A percentile compares a stretch with the other conserved stretches of the same genome.
Evolutionary conservation across 1,140 invertebrate genomes (phyloP).

Genomic region (Arctopsyche grandis): DNA sequence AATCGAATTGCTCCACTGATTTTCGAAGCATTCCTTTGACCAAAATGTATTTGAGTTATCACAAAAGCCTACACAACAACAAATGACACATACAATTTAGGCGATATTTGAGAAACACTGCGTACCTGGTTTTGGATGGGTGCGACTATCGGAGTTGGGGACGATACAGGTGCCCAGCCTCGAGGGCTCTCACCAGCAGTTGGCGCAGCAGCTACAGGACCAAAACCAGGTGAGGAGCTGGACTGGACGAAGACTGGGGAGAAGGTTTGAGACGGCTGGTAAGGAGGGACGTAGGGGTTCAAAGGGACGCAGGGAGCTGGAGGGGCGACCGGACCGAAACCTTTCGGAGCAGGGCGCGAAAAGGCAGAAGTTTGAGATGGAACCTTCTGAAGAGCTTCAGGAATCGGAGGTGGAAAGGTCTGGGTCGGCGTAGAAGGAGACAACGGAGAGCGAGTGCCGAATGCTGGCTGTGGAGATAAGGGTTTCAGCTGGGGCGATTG

Average conservation of each 20-base stretch:
- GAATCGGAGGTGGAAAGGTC: slow-evolving; percentile 51
- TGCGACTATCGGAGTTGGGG: slow-evolving; percentile 42
- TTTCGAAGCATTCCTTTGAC: slow-evolving; percentile 19
- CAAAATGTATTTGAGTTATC: slow-evolving; percentile 24
- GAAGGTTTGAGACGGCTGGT: slow-evolving; percentile 4
- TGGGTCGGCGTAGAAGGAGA: slow-evolving; percentile 46
- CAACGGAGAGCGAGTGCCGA: slow-evolving; percentile 20
- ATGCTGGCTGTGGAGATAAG: slow-evolving; percentile 39
- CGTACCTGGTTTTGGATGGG: slow-evolving; percentile 52
- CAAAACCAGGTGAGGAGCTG: slow-evolving; percentile 4
- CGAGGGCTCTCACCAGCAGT: slow-evolving; percentile 21
- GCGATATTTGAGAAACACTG: slow-evolving; percentile 52
- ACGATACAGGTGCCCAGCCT: slow-evolving; percentile 45
- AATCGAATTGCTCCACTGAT: slow-evolving; percentile 41
- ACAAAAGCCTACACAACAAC: slow-evolving; percentile 49
- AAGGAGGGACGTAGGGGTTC: not conserved
- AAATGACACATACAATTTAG: slow-evolving; percentile 29
- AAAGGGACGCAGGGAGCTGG: not conserved
- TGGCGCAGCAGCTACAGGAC: slow-evolving; percentile 30
- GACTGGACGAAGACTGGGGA: slow-evolving; percentile 1
- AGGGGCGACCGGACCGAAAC: slow-evolving; percentile 9
- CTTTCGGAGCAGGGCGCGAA: slow-evolving; percentile 4
- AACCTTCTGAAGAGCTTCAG: slow-evolving; percentile 8
- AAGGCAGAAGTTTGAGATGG: slow-evolving; percentile 30
- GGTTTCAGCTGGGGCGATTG: not conserved